Evolutionary conservation across 2,888 invertebrate species (phyloP).

Genomic region (Smittia aterrima): DNA sequence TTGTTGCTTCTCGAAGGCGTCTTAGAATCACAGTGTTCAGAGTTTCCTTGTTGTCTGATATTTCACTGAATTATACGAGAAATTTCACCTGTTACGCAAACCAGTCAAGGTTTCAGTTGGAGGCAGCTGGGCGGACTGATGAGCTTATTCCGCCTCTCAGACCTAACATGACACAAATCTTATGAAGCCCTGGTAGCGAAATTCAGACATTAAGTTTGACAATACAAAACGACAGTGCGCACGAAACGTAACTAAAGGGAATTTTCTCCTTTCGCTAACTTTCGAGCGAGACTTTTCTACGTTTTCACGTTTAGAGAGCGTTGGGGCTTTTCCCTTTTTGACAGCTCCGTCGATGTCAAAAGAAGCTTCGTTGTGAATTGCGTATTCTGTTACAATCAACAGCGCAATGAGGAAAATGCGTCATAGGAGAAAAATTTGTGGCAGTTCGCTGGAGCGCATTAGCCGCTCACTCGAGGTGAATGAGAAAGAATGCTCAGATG

Average conservation of each 20-base stretch:
- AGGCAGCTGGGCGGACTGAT: neutral
- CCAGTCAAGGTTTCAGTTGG: neutral
- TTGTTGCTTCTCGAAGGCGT: constrained; percentile 19
- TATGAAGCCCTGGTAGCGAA: neutral
- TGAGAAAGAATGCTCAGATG: constrained; percentile 14
- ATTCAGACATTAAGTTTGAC: constrained; percentile 35
- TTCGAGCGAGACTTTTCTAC: constrained; percentile 10
- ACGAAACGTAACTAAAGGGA: constrained; percentile 14
- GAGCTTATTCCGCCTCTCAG: neutral
- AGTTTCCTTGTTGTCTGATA: constrained; percentile 36
- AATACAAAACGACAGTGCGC: constrained; percentile 35
- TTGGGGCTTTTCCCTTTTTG: neutral
- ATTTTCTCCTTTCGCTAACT: constrained; percentile 25
- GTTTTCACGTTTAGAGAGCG: neutral
- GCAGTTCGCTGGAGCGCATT: neutral
- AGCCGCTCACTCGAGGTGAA: neutral
- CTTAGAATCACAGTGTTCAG: neutral
- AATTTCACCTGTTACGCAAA: constrained; percentile 41
- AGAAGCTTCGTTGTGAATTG: neutral
- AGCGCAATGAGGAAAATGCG: constrained; percentile 20
- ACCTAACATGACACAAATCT: neutral
- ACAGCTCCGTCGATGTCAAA: neutral
- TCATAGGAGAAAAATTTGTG: constrained; percentile 18
- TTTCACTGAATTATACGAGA: constrained; percentile 37
- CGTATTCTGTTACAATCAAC: constrained; percentile 22